Conservation (phyloP, 2,888 invertebrate species). For the Xanthostigma xanthostigma region DNA sequence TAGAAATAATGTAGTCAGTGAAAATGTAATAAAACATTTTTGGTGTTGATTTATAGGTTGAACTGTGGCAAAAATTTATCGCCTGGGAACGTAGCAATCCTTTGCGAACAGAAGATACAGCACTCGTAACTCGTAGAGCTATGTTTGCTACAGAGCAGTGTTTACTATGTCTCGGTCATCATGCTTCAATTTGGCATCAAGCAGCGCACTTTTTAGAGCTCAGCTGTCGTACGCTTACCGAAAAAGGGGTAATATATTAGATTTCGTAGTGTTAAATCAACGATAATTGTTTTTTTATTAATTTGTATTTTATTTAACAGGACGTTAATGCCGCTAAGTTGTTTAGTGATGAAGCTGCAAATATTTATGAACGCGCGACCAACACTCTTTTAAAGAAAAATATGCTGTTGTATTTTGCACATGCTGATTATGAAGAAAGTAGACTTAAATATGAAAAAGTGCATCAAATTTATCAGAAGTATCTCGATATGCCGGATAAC, state of each 20-base stretch:
- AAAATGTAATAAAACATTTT: conserved; percentile 3
- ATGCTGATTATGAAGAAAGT: conserved; percentile 97
- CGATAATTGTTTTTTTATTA: background rate
- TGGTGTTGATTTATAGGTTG: conserved; percentile 47
- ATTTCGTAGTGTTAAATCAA: background rate
- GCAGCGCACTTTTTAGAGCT: conserved; percentile 94
- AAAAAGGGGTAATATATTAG: conserved; percentile 69
- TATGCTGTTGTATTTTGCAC: conserved; percentile 91
- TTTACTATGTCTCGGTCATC: conserved; percentile 87
- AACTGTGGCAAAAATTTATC: conserved; percentile 98
- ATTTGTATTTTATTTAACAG: conserved; percentile 29
- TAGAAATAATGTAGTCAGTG: no score
- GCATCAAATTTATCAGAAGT: conserved; percentile 87
- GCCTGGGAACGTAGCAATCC: conserved; percentile 96
- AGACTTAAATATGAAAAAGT: conserved; percentile 92
- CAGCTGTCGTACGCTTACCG: conserved; percentile 82
- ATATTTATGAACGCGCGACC: conserved; percentile 89
- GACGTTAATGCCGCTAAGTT: conserved; percentile 85
- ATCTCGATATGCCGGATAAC: conserved; percentile 74
- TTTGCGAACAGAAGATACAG: conserved; percentile 87
- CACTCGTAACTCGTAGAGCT: conserved; percentile 81
- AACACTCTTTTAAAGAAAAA: conserved; percentile 78
- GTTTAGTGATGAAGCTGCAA: conserved; percentile 89
- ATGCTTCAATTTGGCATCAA: conserved; percentile 98
- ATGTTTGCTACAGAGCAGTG: conserved; percentile 99